phyloP scores from a whole-genome alignment of 2,113 vertebrate species.

The Psilopogon haemacephalus region DNA sequence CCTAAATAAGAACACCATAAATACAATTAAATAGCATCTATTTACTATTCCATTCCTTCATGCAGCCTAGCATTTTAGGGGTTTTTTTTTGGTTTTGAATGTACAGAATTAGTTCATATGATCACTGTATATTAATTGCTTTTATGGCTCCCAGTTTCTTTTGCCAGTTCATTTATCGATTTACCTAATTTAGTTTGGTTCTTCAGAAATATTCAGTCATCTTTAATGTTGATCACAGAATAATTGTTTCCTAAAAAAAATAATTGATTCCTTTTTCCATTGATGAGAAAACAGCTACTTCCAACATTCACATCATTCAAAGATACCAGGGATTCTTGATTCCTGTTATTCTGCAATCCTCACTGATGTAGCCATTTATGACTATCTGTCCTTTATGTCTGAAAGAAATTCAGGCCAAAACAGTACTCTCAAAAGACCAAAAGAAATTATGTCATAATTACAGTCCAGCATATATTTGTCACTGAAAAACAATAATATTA shows the following conservation, averaged over 20 bases:
- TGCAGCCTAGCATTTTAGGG: background rate
- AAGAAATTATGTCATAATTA: background rate
- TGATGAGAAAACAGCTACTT: conserved; percentile 4
- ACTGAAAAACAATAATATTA: background rate
- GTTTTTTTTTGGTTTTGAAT: background rate
- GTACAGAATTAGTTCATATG: background rate
- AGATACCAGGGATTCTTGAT: background rate
- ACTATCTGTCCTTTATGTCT: background rate
- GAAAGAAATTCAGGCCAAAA: background rate
- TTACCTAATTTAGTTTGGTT: background rate
- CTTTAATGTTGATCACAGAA: background rate
- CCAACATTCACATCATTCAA: background rate
- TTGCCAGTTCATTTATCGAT: background rate
- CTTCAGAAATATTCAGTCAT: background rate
- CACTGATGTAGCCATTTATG: background rate
- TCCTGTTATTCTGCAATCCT: background rate
- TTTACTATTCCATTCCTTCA: background rate
- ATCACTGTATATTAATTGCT: background rate
- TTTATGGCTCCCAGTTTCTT: conserved; percentile 10
- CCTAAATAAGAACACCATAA: background rate
- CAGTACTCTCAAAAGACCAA: background rate
- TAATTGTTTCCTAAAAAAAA: background rate
- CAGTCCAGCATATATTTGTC: background rate
- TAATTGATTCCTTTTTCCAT: background rate
- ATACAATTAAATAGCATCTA: background rate